phyloP scores from a whole-genome alignment of 1,140 invertebrate genomes.

The Drosophila trapezifrons region DNA sequence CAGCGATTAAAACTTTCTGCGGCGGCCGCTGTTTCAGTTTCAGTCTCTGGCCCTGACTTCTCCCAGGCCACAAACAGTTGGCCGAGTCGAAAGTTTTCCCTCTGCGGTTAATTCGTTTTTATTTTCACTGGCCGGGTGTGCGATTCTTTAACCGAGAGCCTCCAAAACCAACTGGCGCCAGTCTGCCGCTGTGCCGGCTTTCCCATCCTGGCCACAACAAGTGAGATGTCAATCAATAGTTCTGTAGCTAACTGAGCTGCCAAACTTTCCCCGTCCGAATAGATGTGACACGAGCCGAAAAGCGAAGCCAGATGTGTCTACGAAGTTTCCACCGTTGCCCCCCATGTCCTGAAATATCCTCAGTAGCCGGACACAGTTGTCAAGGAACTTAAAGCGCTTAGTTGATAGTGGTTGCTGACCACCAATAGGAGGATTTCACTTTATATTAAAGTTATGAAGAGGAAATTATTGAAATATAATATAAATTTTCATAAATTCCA shows the following conservation, averaged over 20 bases:
- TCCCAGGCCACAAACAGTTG: constrained; percentile 29
- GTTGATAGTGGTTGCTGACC: neutral
- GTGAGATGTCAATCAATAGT: constrained; percentile 51
- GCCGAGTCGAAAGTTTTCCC: constrained; percentile 35
- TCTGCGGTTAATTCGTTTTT: constrained; percentile 48
- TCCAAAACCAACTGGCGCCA: constrained; percentile 43
- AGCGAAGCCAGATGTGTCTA: constrained; percentile 8
- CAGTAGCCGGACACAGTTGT: neutral
- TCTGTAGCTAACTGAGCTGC: constrained; percentile 1
- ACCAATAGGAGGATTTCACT: too few relatives aligned
- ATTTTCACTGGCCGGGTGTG: constrained; percentile 10
- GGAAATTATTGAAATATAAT: neutral
- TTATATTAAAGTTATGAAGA: neutral
- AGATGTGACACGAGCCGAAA: constrained; percentile 6
- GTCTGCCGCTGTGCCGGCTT: neutral
- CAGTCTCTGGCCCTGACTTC: constrained; percentile 19
- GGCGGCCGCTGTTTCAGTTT: constrained; percentile 17
- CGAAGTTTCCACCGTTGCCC: neutral
- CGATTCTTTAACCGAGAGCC: constrained; percentile 37
- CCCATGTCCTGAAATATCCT: neutral
- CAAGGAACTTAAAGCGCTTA: constrained; percentile 1
- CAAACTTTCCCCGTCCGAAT: constrained; percentile 4
- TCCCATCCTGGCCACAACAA: constrained; percentile 25
- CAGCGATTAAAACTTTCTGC: constrained; percentile 48
- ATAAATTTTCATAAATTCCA: neutral